phyloP scores from a whole-genome alignment of 2,113 vertebrate genomes.

The Tychaedon coryphoeus region DNA sequence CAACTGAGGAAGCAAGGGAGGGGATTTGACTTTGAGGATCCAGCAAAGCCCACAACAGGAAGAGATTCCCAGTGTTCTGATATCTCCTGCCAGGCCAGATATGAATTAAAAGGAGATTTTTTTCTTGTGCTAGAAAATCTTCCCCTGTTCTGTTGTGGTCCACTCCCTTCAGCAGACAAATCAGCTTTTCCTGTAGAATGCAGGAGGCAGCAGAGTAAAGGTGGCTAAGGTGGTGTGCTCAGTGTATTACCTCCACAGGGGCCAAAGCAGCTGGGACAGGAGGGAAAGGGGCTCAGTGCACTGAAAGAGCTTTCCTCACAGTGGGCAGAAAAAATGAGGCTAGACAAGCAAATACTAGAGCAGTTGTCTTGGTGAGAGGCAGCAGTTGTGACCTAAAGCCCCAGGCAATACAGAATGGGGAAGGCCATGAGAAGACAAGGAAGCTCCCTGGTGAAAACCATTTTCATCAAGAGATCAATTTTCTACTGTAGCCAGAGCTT shows the following conservation, averaged over 20 bases:
- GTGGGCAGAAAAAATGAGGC: neutral
- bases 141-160: neutral
- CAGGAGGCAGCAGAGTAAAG: neutral
- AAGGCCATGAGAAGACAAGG: neutral
- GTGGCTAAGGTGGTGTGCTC: neutral
- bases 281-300: neutral
- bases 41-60: neutral
- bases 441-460: neutral
- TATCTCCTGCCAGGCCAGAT: neutral
- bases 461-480: constrained; percentile 20
- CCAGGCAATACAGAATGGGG: neutral
- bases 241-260: fast-evolving
- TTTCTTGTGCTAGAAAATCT: neutral
- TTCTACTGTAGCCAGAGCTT: neutral
- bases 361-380: neutral
- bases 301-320: neutral
- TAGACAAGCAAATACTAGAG: neutral
- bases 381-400: neutral
- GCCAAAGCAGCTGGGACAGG: neutral
- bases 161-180: neutral
- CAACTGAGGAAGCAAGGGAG: neutral
- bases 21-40: neutral
- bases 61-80: neutral
- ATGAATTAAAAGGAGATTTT: neutral
- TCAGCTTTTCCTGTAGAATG: neutral